Conservation (phyloP, 2,113 vertebrate species). For the Synchiropus splendidus region DNA sequence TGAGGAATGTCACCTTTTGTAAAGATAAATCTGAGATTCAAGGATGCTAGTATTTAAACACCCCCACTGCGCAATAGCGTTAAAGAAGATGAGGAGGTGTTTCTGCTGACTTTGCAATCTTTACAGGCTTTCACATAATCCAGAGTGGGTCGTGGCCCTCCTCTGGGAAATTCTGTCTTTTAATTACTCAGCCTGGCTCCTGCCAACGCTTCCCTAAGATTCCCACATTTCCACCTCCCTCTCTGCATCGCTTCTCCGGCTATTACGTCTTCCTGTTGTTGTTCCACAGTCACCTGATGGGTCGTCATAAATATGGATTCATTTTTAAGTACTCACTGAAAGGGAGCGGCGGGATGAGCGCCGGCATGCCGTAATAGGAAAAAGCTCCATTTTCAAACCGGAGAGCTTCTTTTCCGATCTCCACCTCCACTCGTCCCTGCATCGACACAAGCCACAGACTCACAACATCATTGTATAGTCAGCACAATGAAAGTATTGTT, state of each 20-base stretch:
- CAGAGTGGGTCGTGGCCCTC: constrained; percentile 52
- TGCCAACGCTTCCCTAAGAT: constrained; percentile 10
- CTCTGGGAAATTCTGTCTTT: constrained; percentile 57
- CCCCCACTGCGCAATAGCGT: too few relatives aligned
- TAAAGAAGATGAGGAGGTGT: constrained; percentile 1
- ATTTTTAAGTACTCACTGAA: constrained; percentile 63
- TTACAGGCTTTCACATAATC: constrained; percentile 53
- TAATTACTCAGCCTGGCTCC: constrained; percentile 49
- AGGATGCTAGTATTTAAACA: too few relatives aligned
- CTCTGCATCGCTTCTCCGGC: not conserved
- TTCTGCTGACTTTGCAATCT: constrained; percentile 35
- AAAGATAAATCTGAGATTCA: too few relatives aligned
- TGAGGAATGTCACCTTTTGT: too few relatives aligned
- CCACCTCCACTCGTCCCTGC: constrained; percentile 93
- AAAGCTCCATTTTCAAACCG: constrained; percentile 95
- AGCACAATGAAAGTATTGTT: not conserved
- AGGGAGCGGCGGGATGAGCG: constrained; percentile 73
- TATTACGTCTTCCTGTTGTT: constrained; percentile 2
- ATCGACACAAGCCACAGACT: constrained; percentile 3
- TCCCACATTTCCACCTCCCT: constrained; percentile 3
- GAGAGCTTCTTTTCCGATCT: constrained; percentile 89
- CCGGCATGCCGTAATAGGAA: constrained; percentile 89
- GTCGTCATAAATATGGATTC: constrained; percentile 3
- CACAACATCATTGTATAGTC: not conserved
- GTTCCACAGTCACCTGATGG: constrained; percentile 1